Evolutionary conservation across 2,113 vertebrate genomes (phyloP), one percentile per base, ranked within the genome.

Genomic region (Gymnarchus niloticus): DNA sequence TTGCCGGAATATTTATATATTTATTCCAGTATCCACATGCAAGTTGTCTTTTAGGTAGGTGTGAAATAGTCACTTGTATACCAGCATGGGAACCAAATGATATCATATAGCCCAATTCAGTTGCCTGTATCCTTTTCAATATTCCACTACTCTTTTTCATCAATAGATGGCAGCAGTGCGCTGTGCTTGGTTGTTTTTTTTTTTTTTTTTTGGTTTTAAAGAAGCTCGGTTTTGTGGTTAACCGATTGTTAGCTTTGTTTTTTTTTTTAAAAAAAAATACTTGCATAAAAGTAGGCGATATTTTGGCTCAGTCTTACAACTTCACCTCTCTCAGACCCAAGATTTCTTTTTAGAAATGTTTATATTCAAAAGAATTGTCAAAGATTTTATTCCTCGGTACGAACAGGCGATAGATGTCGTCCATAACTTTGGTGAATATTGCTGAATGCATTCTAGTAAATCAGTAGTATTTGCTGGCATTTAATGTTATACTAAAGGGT

Each of bases 131-230:
- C 23, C 3, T 78, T 12, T 19, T 9, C 3, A 78, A 37, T n/a
- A 48, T 46, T 33, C 8, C 23, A 78, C 9, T 5, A 44, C 9
- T 48, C 23, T n/a, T 6, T 37, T 78, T 23, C 7, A 49, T 1
- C 76, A 78, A 7, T 25, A 78, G 76, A 10, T 78, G 76, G 76
- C 76, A 78, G 76, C 76, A 78, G 44, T n/a, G 44, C n/a, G 44
- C 3, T 41, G 23, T 21, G 9, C 37, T 48, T 21, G 76, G 44
- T 73, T 41, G 33, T 73, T 19, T 33, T 3, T 14, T 61, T 65
- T 65, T 61, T 65, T 33, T 14, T 10, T 25, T 25, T 12, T 52
- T 12, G 14, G 51, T 6, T 52, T 9, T 9, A 52, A 52, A 17
- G 19, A 73, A 73, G 28, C 65, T 73, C 65, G 41, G 65, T 33